Base-by-base conservation (phyloP, 2,797 vertebrate species). In the Rallus crepitans region DNA sequence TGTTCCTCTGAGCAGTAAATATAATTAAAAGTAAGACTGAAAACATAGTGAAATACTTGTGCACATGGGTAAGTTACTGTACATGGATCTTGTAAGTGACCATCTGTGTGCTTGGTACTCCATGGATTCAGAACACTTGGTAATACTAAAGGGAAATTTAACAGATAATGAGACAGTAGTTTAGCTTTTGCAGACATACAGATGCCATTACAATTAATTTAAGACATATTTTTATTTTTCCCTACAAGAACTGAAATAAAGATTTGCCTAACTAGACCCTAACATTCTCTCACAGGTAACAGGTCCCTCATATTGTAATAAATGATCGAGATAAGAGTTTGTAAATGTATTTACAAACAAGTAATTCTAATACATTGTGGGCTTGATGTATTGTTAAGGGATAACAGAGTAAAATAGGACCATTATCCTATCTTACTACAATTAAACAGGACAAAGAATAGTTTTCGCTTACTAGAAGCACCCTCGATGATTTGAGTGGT, bases 181-280 rank as follows among this genome's bases (percentile, higher is more conserved):
- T 61, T 18, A 35, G 20, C 30, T 69, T 78, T 57, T 56, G 33
- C 70, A 82, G 23, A 53, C 6, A 0, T 5, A 15, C 1, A 42
- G 37, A 24, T 76, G 48, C 21, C 56, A 5, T 17, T 77, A 45
- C 9, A 55, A 63, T 80, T 17, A 63, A 24, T 28, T 64, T 24
- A 30, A 71, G n/a, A 25, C 8, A 3, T 50, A 2, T 39, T 73
- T 82, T 72, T 61, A 15, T 50, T 79, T 61, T 64, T 66, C 19
- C 13, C 1, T 82, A 35, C 5, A 20, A 42, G 55, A 64, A 23
- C 39, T 68, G 21, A 78, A 73, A 40, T 31, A 69, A 57, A 53
- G 12, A 52, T 50, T 31, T 52, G 13, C 0, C 0, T 65, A 50
- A 42, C 28, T 71, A 37, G 6, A 3, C 23, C 50, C 13, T 45